Conservation (phyloP, 2,797 vertebrate species). For the Aphelocoma californica region DNA sequence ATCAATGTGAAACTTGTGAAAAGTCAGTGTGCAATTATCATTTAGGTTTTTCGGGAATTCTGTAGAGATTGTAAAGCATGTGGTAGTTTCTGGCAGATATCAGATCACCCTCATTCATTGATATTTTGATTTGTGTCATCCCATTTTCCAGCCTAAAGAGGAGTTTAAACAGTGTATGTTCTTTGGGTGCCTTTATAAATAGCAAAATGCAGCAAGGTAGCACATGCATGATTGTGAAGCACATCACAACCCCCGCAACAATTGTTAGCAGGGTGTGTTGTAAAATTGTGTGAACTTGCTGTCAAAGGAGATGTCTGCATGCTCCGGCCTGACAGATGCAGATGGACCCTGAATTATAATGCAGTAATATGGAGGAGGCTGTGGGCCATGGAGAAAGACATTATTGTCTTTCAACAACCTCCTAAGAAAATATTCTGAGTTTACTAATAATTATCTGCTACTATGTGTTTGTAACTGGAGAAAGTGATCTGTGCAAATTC, state of each 20-base stretch:
- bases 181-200: background rate
- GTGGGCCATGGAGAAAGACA: background rate
- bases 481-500: background rate
- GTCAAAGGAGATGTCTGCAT: background rate
- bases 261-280: background rate
- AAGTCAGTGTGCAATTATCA: background rate
- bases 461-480: background rate
- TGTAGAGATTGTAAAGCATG: background rate
- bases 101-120: background rate
- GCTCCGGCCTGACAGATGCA: background rate
- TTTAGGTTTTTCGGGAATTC: background rate
- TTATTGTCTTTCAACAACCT: background rate
- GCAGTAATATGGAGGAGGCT: accelerated
- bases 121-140: background rate
- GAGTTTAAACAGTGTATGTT: background rate
- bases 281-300: background rate
- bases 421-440: background rate
- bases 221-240: background rate
- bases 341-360: background rate
- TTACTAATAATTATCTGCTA: background rate
- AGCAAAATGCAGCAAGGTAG: background rate
- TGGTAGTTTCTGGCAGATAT: background rate
- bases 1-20: background rate
- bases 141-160: background rate
- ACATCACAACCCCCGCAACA: background rate